Evolutionary conservation across 2,113 vertebrate species (phyloP), one percentile per base, ranked within the genome.

Genomic region (Trogon surrucura): DNA sequence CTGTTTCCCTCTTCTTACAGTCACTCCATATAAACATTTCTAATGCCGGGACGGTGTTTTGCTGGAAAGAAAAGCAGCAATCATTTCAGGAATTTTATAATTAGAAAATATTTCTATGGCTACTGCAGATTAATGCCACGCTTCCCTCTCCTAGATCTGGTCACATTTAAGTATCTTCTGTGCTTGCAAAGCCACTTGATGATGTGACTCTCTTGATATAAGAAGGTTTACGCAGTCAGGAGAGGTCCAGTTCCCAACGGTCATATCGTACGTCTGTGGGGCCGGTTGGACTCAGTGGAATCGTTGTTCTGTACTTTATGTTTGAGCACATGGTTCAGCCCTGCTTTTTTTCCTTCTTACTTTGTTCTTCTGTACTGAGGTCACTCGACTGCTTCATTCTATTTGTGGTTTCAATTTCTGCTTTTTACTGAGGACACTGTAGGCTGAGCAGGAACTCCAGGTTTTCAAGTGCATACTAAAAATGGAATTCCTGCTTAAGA

Each of bases 141-240:
- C 41, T 41, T 41, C 13, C 11, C 16, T 30, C 25, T 5, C 71
- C n/a, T 79, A 75, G 41, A 41, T 41, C 41, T 41, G 79, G 62
- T 51, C 32, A 54, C 32, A 70, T 53, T 36, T 80, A 77, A 93
- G 93, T 80, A 62, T 54, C 56, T 90, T 54, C 75, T 90, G 79
- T 88, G 82, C 92, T 90, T 91, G 64, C 71, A 85, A 80, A 95
- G 78, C 65, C 78, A 71, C 53, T 93, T n/a, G 66, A 62, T 83
- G 91, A 57, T 80, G 73, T 78, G 80, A 45, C 36, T 86, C 34
- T 80, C 77, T 84, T 58, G 65, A 48, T 69, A 21, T 66, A 69
- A 50, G 66, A 69, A 72, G 74, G 71, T 69, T 79, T n/a, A 66
- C 34, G 10, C 18, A 82, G 83, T 47, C 84, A 27, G 54, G 45